Base-by-base conservation (phyloP, 2,113 vertebrate genomes). In the Erythrocercus mccallii region DNA sequence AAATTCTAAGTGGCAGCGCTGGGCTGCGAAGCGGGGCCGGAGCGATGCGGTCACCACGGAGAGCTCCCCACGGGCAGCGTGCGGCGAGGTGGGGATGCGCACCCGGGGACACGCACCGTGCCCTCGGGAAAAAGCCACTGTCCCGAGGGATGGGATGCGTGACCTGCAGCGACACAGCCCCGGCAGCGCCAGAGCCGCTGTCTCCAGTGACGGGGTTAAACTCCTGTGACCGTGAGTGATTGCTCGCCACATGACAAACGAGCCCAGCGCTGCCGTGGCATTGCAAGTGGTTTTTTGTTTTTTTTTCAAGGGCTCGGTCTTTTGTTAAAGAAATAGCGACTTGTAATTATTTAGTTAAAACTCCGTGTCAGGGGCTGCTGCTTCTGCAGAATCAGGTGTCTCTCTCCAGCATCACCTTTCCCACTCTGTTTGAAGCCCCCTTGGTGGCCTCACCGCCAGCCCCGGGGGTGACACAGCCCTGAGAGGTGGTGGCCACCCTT, bases 21-120 rank as follows among this genome's bases (percentile, higher is more conserved):
- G 2, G 1, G 3, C 38, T 47, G 66, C 31, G 82, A 30, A 64
- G 88, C 14, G 3, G 24, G 51, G 28, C 76, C n/a, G 64, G 47
- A 38, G 12, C 6, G 5, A 11, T 24, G 5, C 18, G 0, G 88
- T 56, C 18, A 3, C 0, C 18, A 3, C 0, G 1, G 37, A 2
- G 72, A 60, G 54, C 45, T 9, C 53, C 62, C 44, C 44, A 44
- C 19, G 17, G 44, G 44, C 44, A 4, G 2, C 58, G 4, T 0
- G 37, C 25, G 12, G 7, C 15, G 10, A 56, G 70, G 48, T 1
- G 2, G 62, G 72, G 84, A 16, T 57, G 57, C 0, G 33, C 20
- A 4, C 11, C 1, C n/a, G 7, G 42, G 60, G 28, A 3, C 14
- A 1, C 0, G 24, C 35, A 5, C 18, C 0, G 8, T 7, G 30